phyloP scores from a whole-genome alignment of 2,797 vertebrate genomes.

The Nasua narica region DNA sequence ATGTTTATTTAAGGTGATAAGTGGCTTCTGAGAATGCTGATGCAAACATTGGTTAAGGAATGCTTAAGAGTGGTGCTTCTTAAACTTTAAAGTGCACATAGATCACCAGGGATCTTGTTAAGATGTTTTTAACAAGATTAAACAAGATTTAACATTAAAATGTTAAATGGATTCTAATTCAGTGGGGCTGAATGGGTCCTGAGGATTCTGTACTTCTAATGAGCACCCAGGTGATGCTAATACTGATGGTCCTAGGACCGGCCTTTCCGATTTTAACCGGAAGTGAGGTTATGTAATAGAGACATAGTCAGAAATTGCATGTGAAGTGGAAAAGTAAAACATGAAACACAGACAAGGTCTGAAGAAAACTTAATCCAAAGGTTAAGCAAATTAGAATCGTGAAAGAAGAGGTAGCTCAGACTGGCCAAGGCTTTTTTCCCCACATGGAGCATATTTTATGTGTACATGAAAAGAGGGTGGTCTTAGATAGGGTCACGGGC shows the following conservation, averaged over 20 bases:
- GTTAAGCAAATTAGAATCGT: slow-evolving; percentile 7
- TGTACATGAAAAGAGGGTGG: background rate
- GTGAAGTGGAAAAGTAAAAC: background rate
- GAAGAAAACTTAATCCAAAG: slow-evolving; percentile 35
- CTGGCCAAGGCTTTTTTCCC: background rate
- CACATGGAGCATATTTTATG: background rate
- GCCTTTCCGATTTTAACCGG: background rate
- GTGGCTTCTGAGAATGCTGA: background rate
- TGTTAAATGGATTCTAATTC: slow-evolving; percentile 32
- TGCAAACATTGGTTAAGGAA: background rate
- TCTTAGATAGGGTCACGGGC: background rate
- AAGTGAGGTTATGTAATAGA: background rate
- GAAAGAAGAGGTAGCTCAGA: background rate
- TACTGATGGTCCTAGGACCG: background rate
- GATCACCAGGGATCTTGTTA: background rate
- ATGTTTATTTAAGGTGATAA: slow-evolving; percentile 1
- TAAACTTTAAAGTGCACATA: background rate
- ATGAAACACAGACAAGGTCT: background rate
- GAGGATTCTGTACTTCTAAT: background rate
- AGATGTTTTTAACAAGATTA: too few species aligned
- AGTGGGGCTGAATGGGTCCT: background rate
- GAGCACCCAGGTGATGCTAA: background rate
- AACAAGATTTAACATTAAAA: too few species aligned
- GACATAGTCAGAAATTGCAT: background rate
- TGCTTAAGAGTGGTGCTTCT: slow-evolving; percentile 5